Percentiles rank a stretch among this genome's conserved stretches.
These are phyloP conservation scores for Notoglanidium macrostoma DNA, from an alignment of 2,797 vertebrate species.

Conservation along the genomic window DNA sequence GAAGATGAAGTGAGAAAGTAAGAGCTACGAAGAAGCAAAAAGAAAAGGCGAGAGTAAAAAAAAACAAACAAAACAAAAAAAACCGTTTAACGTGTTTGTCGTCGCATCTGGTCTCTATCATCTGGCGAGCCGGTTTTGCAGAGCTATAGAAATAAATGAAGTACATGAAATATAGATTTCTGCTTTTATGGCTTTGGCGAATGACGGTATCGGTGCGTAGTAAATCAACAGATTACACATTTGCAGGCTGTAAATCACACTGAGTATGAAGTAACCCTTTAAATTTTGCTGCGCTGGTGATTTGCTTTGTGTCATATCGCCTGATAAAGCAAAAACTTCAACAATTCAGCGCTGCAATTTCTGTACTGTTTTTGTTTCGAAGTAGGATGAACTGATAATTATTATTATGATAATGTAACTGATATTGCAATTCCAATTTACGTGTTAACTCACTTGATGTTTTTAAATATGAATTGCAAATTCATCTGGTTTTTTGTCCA, in stretches of 20 bases:
- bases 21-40: neutral
- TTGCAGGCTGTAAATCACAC: neutral
- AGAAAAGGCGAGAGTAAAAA: neutral
- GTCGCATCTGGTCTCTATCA: constrained; percentile 85
- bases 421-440: neutral
- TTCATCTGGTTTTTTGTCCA: neutral
- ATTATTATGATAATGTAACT: neutral
- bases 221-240: neutral
- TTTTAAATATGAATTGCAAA: neutral
- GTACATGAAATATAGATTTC: neutral
- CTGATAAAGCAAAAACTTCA: neutral
- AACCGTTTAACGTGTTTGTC: constrained; percentile 75
- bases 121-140: constrained; percentile 71
- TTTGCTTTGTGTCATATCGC: neutral
- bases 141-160: constrained; percentile 47
- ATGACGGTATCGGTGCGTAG: neutral
- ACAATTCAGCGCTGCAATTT: neutral
- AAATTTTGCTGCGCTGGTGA: neutral
- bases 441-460: neutral
- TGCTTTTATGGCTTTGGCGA: neutral
- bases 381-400: neutral
- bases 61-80: neutral
- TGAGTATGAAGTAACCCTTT: neutral
- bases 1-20: constrained; percentile 47
- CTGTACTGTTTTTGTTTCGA: neutral